A percentile compares a stretch with the other conserved stretches of the same genome.
phyloP scores from a whole-genome alignment of 1,140 invertebrate genomes.

The Drosophila oshimai region DNA sequence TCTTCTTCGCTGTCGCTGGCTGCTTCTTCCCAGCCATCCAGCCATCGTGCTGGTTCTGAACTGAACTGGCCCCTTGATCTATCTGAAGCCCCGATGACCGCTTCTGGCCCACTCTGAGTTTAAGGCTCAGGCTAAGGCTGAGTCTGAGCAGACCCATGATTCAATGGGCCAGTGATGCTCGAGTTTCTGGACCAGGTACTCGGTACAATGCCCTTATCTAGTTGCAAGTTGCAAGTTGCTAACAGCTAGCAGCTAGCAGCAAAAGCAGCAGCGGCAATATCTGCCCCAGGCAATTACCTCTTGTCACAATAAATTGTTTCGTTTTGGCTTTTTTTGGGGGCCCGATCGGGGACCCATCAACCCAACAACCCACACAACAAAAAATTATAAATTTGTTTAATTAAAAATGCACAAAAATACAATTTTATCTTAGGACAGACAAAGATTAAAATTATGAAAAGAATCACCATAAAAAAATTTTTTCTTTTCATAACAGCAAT shows the following conservation, averaged over 20 bases:
- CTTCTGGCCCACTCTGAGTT: constrained; percentile 13
- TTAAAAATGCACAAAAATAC: too few species aligned
- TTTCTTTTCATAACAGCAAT: too few species aligned
- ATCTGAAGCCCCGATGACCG: constrained; percentile 57
- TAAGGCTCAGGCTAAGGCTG: neutral
- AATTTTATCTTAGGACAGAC: too few species aligned
- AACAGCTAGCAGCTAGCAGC: neutral
- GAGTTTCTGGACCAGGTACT: constrained; percentile 20
- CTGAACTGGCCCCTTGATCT: constrained; percentile 32
- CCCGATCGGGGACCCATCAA: constrained; percentile 8
- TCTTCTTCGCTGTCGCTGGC: constrained; percentile 12
- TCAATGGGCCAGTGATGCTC: constrained; percentile 15
- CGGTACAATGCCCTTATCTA: constrained; percentile 50
- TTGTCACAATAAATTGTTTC: constrained; percentile 79
- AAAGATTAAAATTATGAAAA: too few species aligned
- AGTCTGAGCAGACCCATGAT: constrained; percentile 15
- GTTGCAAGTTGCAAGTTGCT: constrained; percentile 27
- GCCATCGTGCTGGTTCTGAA: constrained; percentile 24
- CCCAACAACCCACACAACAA: neutral
- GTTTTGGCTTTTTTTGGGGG: constrained; percentile 28
- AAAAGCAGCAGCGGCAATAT: constrained; percentile 33
- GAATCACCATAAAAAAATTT: too few species aligned
- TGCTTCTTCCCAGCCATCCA: neutral
- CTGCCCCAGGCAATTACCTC: constrained; percentile 67
- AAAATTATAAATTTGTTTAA: too few species aligned